Evolutionary conservation across 1,140 invertebrate genomes (phyloP).

Genomic region (Whitmania pigra): DNA sequence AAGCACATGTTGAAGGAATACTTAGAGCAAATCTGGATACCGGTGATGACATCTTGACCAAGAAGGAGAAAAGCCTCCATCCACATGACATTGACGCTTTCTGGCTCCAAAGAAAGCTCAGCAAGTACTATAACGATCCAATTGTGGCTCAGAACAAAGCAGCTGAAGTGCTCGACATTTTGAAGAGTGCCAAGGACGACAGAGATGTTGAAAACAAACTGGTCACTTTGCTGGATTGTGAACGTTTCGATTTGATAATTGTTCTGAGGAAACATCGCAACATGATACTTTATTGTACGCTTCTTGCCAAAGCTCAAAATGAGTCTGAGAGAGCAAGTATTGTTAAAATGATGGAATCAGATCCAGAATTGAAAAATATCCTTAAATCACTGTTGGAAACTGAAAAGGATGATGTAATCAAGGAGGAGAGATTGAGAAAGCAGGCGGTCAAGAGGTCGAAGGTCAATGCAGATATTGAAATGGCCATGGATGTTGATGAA

Average conservation of each 20-base stretch:
- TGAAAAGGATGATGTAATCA: slow-evolving; percentile 60
- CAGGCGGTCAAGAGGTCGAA: slow-evolving; percentile 39
- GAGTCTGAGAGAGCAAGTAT: slow-evolving; percentile 73
- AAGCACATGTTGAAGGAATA: slow-evolving; percentile 36
- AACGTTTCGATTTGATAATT: slow-evolving; percentile 96
- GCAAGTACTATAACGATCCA: slow-evolving; percentile 83
- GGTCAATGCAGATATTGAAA: slow-evolving; percentile 46
- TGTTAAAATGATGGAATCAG: slow-evolving; percentile 80
- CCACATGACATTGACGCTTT: slow-evolving; percentile 97
- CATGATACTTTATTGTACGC: slow-evolving; percentile 94
- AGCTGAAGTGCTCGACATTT: slow-evolving; percentile 77
- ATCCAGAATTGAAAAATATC: slow-evolving; percentile 68
- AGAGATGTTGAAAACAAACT: slow-evolving; percentile 91
- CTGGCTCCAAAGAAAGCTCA: slow-evolving; percentile 89
- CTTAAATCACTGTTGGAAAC: slow-evolving; percentile 58
- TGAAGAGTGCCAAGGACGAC: slow-evolving; percentile 79
- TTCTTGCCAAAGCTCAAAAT: slow-evolving; percentile 84
- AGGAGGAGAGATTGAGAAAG: slow-evolving; percentile 38
- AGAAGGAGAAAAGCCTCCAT: slow-evolving; percentile 51
- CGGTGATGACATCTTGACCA: slow-evolving; percentile 32
- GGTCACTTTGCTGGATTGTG: slow-evolving; percentile 81
- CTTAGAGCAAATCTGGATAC: slow-evolving; percentile 39
- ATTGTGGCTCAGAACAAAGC: slow-evolving; percentile 80
- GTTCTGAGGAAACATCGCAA: slow-evolving; percentile 78
- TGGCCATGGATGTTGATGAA: slow-evolving; percentile 49